Evolutionary conservation across 2,888 invertebrate genomes (phyloP).

Genomic region (Hydrotaea diabolus): DNA sequence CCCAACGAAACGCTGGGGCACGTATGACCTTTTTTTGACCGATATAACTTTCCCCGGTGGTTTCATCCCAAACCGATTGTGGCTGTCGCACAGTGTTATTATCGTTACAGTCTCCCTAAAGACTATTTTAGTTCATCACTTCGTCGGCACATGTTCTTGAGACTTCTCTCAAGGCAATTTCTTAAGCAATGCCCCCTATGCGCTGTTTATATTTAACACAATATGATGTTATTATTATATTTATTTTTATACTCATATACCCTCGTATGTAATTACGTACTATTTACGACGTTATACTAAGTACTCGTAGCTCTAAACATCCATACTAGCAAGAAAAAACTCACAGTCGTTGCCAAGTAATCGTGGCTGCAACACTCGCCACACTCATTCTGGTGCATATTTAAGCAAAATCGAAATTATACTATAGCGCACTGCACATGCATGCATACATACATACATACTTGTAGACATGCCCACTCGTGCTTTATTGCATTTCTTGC

Average conservation of each 20-base stretch:
- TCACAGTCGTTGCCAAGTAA: neutral
- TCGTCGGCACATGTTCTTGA: too few species aligned
- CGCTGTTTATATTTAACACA: neutral
- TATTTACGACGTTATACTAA: neutral
- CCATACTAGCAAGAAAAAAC: neutral
- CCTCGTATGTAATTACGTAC: neutral
- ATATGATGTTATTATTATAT: slow-evolving; percentile 15
- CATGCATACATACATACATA: too few species aligned
- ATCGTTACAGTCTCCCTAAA: too few species aligned
- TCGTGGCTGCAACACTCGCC: neutral
- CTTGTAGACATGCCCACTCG: neutral
- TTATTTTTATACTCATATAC: slow-evolving; percentile 14
- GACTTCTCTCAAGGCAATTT: neutral
- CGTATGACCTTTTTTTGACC: too few species aligned
- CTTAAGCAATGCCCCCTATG: neutral
- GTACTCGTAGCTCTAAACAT: neutral
- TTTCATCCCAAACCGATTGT: too few species aligned
- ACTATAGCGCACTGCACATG: neutral
- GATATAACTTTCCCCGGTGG: too few species aligned
- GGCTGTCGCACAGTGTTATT: too few species aligned
- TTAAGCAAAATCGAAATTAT: neutral
- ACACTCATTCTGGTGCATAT: neutral
- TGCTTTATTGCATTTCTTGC: neutral
- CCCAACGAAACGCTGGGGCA: too few species aligned
- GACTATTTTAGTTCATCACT: too few species aligned